Percentiles rank a stretch among this genome's conserved stretches.
These are phyloP conservation scores for Pogonognathellus flavescens DNA, from an alignment of 1,140 invertebrate genomes.

Conservation along the genomic window DNA sequence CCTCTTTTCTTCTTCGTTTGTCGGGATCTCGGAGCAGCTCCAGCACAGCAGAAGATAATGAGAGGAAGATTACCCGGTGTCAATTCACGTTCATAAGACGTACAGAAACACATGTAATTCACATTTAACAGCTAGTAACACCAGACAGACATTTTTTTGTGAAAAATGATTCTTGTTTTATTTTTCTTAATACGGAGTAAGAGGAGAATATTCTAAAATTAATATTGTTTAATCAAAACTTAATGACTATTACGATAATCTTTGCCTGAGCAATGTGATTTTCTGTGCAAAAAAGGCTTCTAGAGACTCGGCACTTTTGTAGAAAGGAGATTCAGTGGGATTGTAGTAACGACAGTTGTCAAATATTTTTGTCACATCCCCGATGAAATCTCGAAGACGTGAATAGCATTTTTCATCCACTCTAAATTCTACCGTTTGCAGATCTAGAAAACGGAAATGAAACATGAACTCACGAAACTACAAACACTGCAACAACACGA, in stretches of 20 bases:
- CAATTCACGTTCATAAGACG: no score
- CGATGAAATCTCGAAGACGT: conserved; percentile 93
- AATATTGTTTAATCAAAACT: no score
- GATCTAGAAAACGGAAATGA: conserved; percentile 77
- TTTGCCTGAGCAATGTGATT: conserved; percentile 81
- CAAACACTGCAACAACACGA: not conserved
- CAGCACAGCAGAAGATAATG: no score
- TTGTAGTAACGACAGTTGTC: conserved; percentile 99
- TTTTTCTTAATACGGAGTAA: not conserved
- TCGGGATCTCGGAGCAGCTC: no score
- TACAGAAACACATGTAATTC: no score
- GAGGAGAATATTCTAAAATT: not conserved
- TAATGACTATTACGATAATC: conserved; percentile 33
- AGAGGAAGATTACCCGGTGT: no score
- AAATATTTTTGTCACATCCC: conserved; percentile 97
- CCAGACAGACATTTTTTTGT: not conserved
- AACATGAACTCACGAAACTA: conserved; percentile 50
- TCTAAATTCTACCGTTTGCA: conserved; percentile 91
- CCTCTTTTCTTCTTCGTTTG: no score
- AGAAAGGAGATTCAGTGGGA: conserved; percentile 93
- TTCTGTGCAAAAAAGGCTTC: conserved; percentile 96
- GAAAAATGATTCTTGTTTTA: not conserved
- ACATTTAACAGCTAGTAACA: not conserved
- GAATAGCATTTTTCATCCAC: conserved; percentile 87
- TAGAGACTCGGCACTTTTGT: conserved; percentile 92